phyloP scores from a whole-genome alignment of 2,797 vertebrate species.

The Otolemur crassicaudatus region DNA sequence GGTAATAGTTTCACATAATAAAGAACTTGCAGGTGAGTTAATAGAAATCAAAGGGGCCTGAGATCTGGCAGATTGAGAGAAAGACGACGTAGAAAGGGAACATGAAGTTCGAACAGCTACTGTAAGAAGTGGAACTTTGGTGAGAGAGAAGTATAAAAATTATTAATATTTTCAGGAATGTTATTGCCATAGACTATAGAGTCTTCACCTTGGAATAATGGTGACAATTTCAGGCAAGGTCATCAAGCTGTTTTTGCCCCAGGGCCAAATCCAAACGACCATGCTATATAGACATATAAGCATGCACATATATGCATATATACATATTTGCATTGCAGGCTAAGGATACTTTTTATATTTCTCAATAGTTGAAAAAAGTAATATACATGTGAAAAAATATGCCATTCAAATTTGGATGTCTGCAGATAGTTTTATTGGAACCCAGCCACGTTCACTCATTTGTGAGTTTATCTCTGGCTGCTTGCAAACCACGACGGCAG shows the following conservation, averaged over 20 bases:
- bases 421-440: neutral
- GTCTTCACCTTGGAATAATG: neutral
- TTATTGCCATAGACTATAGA: neutral
- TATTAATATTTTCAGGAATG: neutral
- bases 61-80: neutral
- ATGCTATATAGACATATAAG: neutral
- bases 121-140: neutral
- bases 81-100: neutral
- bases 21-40: neutral
- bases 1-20: neutral
- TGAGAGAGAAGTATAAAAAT: neutral
- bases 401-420: neutral
- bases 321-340: neutral
- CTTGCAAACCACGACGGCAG: neutral
- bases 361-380: neutral
- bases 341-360: neutral
- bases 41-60: neutral
- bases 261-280: neutral
- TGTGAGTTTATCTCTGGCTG: neutral
- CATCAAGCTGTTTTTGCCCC: neutral
- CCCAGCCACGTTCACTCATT: neutral
- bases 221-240: neutral
- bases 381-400: neutral
- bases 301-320: too few species aligned
- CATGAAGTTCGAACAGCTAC: neutral